Base-by-base conservation (phyloP, 2,113 vertebrate genomes). In the Trochalopteron elliotii region DNA sequence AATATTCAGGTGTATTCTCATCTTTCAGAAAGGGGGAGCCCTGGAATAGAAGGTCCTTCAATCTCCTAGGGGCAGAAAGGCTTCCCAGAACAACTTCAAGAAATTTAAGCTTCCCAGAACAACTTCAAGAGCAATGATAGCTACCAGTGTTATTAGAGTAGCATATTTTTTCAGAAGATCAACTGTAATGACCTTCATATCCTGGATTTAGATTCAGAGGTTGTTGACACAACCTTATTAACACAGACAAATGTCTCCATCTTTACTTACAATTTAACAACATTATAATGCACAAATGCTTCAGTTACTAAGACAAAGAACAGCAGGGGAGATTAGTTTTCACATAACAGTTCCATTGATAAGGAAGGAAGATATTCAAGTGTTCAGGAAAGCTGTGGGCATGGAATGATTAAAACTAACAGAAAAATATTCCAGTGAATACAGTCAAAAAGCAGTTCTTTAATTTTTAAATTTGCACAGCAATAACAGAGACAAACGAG, bases 391-490 rank as follows among this genome's bases (percentile, higher is more conserved):
- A 65, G 52, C 3, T 57, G 33, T 39, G 55, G 59, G 47, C 40
- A n/a, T 33, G 14, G 37, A 71, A 72, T 0, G 2, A 93, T 50
- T 81, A 76, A 94, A 94, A 90, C 45, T 65, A 87, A 82, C 39
- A 78, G 71, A 75, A 97, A 78, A 94, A 91, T 87, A 85, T 64
- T 83, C n/a, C 53, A 92, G 40, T 53, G 50, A 59, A n/a, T 30
- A 67, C 35, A 83, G 30, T 82, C 31, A 93, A 78, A 95, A 92
- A 82, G 70, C 49, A 95, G 64, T 64, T 92, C 69, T 94, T 91
- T 89, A 93, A 75, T 96, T 95, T 95, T 93, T 70, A 72, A 81
- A 87, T 92, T 83, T 93, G 75, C 64, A 80, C 59, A 81, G 83
- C 40, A 85, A 45, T 71, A 86, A 83, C 63, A 6, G 49, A 83